Conservation (phyloP, 2,888 invertebrate species). For the Eutolmus rufibarbis region DNA sequence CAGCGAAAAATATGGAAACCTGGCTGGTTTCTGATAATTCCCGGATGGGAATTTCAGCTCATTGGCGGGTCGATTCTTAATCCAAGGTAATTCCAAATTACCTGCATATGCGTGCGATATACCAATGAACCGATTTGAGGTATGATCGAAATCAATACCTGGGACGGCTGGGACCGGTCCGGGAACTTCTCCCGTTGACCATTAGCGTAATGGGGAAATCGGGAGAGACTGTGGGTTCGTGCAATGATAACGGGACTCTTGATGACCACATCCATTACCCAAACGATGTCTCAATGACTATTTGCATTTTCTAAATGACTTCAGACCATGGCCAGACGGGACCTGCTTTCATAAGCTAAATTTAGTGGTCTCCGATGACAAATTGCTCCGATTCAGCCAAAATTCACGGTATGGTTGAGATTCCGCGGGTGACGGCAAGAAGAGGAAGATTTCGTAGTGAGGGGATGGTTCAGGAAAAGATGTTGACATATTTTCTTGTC, state of each 20-base stretch:
- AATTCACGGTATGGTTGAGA: not conserved
- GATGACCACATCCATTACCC: conserved; percentile 25
- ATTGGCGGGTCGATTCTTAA: not conserved
- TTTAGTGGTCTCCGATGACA: conserved; percentile 13
- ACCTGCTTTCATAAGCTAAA: conserved; percentile 20
- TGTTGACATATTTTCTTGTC: conserved; percentile 26
- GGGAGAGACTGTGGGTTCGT: not conserved
- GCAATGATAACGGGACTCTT: not conserved
- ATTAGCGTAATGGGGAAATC: conserved; percentile 3
- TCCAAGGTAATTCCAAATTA: not conserved
- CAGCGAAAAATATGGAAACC: not conserved
- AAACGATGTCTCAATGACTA: not conserved
- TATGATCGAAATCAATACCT: not conserved
- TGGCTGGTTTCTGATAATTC: not conserved
- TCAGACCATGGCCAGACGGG: not conserved
- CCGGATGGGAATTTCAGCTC: not conserved
- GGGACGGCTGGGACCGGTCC: not conserved
- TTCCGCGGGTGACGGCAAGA: not conserved
- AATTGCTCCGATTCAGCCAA: not conserved
- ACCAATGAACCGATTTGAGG: not conserved
- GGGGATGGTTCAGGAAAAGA: not conserved
- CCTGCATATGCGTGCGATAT: not conserved
- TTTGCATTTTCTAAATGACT: conserved; percentile 26
- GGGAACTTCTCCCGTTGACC: not conserved
- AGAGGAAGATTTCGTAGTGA: not conserved